Evolutionary conservation across 2,797 vertebrate genomes (phyloP), one percentile per base, ranked within the genome.

Genomic region (Gallinago solitaria): DNA sequence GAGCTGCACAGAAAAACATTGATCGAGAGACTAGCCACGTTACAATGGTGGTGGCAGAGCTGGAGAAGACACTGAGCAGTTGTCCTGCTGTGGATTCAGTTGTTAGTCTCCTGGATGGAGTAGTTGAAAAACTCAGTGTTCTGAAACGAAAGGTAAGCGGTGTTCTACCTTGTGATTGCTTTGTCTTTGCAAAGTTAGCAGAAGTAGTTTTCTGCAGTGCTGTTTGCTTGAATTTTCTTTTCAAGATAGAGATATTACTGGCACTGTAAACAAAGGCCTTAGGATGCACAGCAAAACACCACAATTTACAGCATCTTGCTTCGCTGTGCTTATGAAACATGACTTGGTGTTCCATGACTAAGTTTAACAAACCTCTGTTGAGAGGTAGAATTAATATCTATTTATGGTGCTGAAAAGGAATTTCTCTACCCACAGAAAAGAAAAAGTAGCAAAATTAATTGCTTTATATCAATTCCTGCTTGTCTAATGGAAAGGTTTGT

Each of bases 11-110:
- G 98, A 99, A 99, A 85, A 99, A 99, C 97, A 99, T 99, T 1
- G 99, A 99, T 95, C 98, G 99, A 2, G 99, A 99, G 98, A 99
- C 99, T 0, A 99, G 99, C 98, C 99, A 99, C 98, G 99, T 99
- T 54, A 99, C 99, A 14, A 99, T 99, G 99, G 99, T 99, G n/a
- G 99, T 99, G 53, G 99, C 99, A 0, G 99, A 99, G 98, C 98
- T 99, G 95, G 99, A 99, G 98, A 99, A 99, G 98, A 99, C 99
- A 0, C 97, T 99, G 94, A 99, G 99, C 98, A 99, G 98, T 94
- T 99, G 99, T 94, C 99, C 99, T 1, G 99, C 99, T 10, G 99
- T 99, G 23, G 99, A 99, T 97, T 99, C 99, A 0, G 99, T 99
- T 84, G 99, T 99, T 96, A 99, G 99, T 48, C 98, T 99, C 57